Percentiles rank a stretch among this genome's conserved stretches.
These are phyloP conservation scores for Bovichtus diacanthus DNA, from an alignment of 2,797 vertebrate genomes.

Conservation along the genomic window DNA sequence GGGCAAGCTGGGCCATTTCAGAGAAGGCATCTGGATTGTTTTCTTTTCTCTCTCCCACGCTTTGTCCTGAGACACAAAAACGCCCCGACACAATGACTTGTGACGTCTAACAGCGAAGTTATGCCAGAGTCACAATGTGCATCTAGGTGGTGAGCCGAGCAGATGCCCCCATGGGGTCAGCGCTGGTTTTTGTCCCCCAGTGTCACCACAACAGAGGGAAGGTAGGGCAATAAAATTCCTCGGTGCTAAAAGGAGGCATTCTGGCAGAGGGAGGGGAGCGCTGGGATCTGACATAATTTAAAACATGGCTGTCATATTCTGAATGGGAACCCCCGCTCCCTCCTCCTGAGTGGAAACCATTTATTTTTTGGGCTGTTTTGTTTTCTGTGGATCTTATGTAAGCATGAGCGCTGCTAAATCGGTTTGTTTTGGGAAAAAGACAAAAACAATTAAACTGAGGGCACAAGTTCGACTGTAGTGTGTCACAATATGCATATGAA, in stretches of 20 bases:
- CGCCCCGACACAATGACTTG: conserved; percentile 70
- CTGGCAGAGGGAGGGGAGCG: conserved; percentile 54
- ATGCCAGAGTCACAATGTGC: conserved; percentile 77
- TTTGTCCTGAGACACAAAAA: conserved; percentile 80
- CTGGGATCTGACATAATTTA: conserved; percentile 75
- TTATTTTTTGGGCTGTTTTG: conserved; percentile 38
- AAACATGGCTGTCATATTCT: conserved; percentile 72
- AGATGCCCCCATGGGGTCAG: conserved; percentile 71
- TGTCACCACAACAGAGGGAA: conserved; percentile 65
- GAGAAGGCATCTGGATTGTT: conserved; percentile 73
- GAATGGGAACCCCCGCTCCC: conserved; percentile 47
- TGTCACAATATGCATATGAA: conserved; percentile 28
- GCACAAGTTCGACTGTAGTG: neutral
- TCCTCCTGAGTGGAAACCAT: conserved; percentile 30
- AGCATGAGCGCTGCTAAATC: conserved; percentile 40
- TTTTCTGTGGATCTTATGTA: conserved; percentile 29
- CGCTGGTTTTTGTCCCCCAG: conserved; percentile 57
- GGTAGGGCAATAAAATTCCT: conserved; percentile 77
- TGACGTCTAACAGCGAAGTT: conserved; percentile 75
- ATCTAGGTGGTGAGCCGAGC: conserved; percentile 64
- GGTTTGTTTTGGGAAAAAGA: conserved; percentile 32
- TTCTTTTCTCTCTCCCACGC: conserved; percentile 72
- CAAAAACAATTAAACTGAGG: conserved; percentile 29
- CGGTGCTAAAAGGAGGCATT: conserved; percentile 61
- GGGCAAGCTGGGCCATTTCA: conserved; percentile 55